Percentiles rank a stretch among this genome's conserved stretches.
Conservation (phyloP, 1,140 invertebrate species). For the Drosophila rhopaloa region DNA sequence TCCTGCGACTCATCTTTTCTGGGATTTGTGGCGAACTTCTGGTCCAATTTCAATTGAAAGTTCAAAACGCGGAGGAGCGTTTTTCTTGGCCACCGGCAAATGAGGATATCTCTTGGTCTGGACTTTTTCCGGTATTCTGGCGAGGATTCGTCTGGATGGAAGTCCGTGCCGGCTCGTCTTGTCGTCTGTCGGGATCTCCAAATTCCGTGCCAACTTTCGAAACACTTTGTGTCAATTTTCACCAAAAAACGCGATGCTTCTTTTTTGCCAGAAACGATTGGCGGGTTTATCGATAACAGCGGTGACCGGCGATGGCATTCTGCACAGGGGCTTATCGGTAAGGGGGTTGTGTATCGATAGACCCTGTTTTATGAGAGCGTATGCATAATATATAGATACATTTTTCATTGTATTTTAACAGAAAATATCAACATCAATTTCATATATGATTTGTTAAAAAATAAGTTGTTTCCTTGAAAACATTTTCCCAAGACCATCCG, state of each 20-base stretch:
- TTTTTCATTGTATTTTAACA: too few species aligned
- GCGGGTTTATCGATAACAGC: slow-evolving; percentile 11
- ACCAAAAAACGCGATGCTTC: slow-evolving; percentile 18
- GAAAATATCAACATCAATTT: too few species aligned
- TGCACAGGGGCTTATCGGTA: not conserved
- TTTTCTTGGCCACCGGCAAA: slow-evolving; percentile 7
- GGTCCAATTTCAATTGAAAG: slow-evolving; percentile 5
- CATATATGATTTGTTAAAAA: too few species aligned
- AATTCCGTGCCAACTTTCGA: slow-evolving; percentile 8
- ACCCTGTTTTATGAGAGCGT: too few species aligned
- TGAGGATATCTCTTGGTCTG: not conserved
- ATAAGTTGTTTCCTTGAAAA: too few species aligned
- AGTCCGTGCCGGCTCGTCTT: not conserved
- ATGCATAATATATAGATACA: too few species aligned
- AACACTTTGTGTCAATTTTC: slow-evolving; percentile 17
- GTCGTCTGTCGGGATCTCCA: not conserved
- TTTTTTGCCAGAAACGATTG: slow-evolving; percentile 18
- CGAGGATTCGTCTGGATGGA: not conserved
- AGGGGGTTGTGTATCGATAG: too few species aligned
- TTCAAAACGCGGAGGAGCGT: not conserved
- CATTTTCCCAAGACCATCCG: too few species aligned
- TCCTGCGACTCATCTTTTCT: slow-evolving; percentile 89
- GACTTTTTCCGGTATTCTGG: slow-evolving; percentile 3
- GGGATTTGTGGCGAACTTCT: not conserved
- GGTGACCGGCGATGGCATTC: not conserved